These are phyloP conservation scores for Salvator merianae DNA, from an alignment of 2,113 vertebrate species.

Conservation along the genomic window DNA sequence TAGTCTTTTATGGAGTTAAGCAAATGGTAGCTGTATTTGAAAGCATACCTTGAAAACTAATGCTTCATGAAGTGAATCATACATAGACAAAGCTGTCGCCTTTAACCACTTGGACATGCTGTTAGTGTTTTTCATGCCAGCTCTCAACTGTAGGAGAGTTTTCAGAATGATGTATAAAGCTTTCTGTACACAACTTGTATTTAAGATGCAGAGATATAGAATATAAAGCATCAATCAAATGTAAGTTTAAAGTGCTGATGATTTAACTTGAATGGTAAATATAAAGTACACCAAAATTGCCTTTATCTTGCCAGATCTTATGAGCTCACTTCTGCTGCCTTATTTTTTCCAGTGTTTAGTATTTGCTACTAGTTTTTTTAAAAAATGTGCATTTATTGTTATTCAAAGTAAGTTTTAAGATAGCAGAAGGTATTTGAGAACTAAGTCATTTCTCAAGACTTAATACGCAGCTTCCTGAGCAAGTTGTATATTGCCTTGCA, in stretches of 20 bases:
- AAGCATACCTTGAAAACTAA: constrained; percentile 88
- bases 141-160: constrained; percentile 47
- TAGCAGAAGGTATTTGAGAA: background rate
- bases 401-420: constrained; percentile 8
- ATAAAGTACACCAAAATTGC: background rate
- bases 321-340: constrained; percentile 31
- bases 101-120: constrained; percentile 29
- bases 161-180: constrained; percentile 47
- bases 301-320: constrained; percentile 17
- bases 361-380: constrained; percentile 53
- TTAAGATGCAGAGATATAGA: constrained; percentile 37
- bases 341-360: constrained; percentile 35
- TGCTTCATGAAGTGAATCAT: constrained; percentile 92
- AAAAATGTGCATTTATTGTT: constrained; percentile 10
- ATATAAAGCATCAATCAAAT: constrained; percentile 52
- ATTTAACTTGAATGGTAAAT: constrained; percentile 23
- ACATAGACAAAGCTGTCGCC: constrained; percentile 71
- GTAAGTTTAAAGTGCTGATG: constrained; percentile 38
- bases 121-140: constrained; percentile 33
- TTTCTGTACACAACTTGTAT: constrained; percentile 43
- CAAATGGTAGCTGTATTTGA: constrained; percentile 95
- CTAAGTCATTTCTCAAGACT: background rate
- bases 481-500: no score
- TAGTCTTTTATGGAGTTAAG: constrained; percentile 97
- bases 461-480: background rate